These are phyloP conservation scores for Pyrocephalus nanus DNA, from an alignment of 2,797 vertebrate species.

Conservation along the genomic window DNA sequence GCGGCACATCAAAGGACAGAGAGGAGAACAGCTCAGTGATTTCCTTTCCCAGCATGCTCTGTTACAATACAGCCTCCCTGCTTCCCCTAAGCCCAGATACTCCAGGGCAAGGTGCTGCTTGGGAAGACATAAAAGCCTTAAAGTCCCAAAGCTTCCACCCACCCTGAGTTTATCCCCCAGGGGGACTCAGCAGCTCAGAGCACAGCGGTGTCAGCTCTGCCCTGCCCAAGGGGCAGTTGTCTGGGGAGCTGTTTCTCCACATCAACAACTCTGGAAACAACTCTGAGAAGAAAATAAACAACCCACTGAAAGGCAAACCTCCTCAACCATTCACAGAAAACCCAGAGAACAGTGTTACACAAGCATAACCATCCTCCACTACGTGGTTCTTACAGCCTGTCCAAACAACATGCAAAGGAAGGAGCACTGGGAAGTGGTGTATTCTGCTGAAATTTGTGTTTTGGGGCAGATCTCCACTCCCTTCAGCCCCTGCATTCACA, in stretches of 20 bases:
- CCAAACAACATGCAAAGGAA: background rate
- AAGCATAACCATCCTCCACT: background rate
- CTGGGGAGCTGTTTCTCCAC: background rate
- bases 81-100: background rate
- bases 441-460: background rate
- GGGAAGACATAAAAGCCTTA: background rate
- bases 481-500: background rate
- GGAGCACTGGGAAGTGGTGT: background rate
- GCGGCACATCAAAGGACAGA: background rate
- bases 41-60: background rate
- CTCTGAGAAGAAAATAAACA: background rate
- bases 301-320: background rate
- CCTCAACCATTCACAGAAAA: background rate
- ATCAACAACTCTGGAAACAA: background rate
- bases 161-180: background rate
- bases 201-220: background rate
- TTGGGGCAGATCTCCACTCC: background rate
- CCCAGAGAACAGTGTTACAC: background rate
- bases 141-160: background rate
- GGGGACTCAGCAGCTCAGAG: background rate
- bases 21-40: background rate
- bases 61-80: accelerated
- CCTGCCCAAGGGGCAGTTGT: background rate
- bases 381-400: background rate
- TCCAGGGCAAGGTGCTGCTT: background rate